Evolutionary conservation across 2,113 vertebrate species (phyloP), one percentile per base, ranked within the genome.

Genomic region (Ictalurus punctatus): DNA sequence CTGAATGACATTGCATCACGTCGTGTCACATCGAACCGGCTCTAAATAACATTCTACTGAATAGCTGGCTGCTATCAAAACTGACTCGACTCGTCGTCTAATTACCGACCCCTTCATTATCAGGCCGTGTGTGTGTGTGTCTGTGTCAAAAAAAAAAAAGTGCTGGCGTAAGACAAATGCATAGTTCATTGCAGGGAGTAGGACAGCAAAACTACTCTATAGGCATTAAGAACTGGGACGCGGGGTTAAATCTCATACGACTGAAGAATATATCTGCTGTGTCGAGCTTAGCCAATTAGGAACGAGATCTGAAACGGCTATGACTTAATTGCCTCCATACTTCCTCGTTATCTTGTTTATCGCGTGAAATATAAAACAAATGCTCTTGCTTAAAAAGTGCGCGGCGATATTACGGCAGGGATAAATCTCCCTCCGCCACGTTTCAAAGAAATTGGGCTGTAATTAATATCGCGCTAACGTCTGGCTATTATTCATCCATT

Each of bases 391-490:
- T 34, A 76, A 85, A 85, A 40, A 88, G 92, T 91, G 76, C 1
- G 69, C 67, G 58, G 5, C 82, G 54, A 73, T 83, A 85, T 88
- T 90, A 84, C 65, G 69, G 88, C 76, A 83, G 89, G 92, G 92
- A 94, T 94, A 92, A 90, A 94, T 94, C 90, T 90, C 90, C 90
- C 92, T 94, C 92, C 86, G 91, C 92, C 92, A 93, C 93, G 90
- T 91, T 94, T 93, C 84, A 89, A 34, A 86, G 93, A 94, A 93
- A 89, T 90, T 88, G 87, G 92, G 91, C 61, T 85, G 88, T 91
- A 92, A 93, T 94, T 94, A 95, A 95, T 94, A 93, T 89, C 73
- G 93, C 92, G 91, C 92, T 94, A 94, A 95, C 94, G 93, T 92
- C 91, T 91, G 94, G 92, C 91, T 93, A 95, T 95, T 93, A 95